These are phyloP conservation scores for Eurytoma californica DNA, from an alignment of 2,888 invertebrate species.

Conservation along the genomic window DNA sequence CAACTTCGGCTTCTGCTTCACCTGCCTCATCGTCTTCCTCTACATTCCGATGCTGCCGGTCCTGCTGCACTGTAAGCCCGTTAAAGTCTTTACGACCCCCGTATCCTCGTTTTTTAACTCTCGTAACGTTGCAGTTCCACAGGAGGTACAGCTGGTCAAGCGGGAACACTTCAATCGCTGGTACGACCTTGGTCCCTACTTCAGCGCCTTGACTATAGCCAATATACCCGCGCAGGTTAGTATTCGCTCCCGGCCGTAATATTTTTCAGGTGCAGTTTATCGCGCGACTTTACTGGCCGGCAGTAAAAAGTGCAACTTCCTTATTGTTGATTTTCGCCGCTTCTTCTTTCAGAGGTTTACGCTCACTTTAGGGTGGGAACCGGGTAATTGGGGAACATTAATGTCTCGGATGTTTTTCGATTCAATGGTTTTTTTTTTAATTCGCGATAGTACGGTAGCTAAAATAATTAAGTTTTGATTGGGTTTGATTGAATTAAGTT, in stretches of 20 bases:
- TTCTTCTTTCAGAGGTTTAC: no score
- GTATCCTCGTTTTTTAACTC: not conserved
- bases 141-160: slow-evolving; percentile 85
- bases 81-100: not conserved
- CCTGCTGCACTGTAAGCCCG: slow-evolving; percentile 85
- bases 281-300: not conserved
- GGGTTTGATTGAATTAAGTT: no score
- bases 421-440: not conserved
- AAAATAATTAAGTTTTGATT: no score
- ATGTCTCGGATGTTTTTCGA: not conserved
- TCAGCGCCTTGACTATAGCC: slow-evolving; percentile 84
- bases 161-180: slow-evolving; percentile 90
- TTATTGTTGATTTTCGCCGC: no score
- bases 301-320: no score
- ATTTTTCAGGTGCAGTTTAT: not conserved
- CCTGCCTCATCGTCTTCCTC: slow-evolving; percentile 86
- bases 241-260: not conserved
- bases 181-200: slow-evolving; percentile 89
- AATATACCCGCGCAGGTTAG: slow-evolving; percentile 83
- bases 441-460: no score
- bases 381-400: no score
- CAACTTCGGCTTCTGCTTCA: slow-evolving; percentile 90
- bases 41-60: slow-evolving; percentile 91
- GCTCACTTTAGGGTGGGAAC: no score
- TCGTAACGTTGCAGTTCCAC: slow-evolving; percentile 81